phyloP scores from a whole-genome alignment of 1,140 invertebrate genomes.

The Thaumatotibia leucotreta region DNA sequence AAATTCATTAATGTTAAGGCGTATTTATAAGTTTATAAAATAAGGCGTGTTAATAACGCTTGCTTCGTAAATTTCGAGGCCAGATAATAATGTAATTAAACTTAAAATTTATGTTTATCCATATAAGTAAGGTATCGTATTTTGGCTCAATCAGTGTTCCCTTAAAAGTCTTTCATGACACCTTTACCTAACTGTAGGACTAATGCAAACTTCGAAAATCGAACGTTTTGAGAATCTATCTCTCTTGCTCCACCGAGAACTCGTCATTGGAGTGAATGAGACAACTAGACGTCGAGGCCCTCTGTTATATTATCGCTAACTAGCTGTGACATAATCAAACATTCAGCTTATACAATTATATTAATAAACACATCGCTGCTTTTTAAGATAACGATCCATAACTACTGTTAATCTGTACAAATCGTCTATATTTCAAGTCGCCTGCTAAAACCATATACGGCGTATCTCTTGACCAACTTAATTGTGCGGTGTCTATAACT shows the following conservation, averaged over 20 bases:
- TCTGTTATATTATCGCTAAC: background rate
- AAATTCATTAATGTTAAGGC: background rate
- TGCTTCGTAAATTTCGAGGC: background rate
- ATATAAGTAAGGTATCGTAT: background rate
- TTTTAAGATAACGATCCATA: conserved; percentile 6
- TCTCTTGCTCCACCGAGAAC: no score
- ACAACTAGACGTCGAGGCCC: no score
- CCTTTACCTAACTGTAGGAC: background rate
- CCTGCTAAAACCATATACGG: background rate
- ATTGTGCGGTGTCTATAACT: background rate
- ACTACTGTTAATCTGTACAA: background rate
- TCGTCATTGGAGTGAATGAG: no score
- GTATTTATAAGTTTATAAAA: background rate
- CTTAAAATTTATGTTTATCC: background rate
- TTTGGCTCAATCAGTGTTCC: background rate
- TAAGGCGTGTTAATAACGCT: background rate
- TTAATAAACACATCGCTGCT: background rate
- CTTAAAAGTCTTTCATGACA: background rate
- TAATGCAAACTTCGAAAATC: no score
- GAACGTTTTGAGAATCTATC: no score
- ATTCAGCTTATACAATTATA: background rate
- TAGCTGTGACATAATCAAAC: background rate
- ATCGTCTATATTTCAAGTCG: conserved; percentile 8
- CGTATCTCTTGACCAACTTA: background rate
- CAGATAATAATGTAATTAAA: background rate